A percentile compares a stretch with the other conserved stretches of the same genome.
phyloP scores from a whole-genome alignment of 2,113 vertebrate genomes.

The Caloenas nicobarica region DNA sequence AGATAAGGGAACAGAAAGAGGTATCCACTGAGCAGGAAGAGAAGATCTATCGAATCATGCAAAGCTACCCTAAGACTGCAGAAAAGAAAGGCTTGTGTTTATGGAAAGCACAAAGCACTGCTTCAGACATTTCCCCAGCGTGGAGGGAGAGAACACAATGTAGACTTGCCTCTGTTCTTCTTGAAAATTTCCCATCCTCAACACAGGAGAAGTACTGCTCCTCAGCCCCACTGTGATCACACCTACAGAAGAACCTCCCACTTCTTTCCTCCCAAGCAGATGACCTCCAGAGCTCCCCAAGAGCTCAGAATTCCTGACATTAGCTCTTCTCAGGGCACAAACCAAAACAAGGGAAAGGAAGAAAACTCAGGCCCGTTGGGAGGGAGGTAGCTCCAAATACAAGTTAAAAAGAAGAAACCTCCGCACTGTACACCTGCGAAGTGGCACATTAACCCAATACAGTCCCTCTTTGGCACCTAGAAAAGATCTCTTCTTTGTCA shows the following conservation, averaged over 20 bases:
- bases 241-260: not conserved
- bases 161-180: not conserved
- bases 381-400: not conserved
- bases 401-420: not conserved
- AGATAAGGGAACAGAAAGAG: not conserved
- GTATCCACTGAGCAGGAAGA: not conserved
- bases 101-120: not conserved
- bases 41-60: not conserved
- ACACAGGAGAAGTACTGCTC: not conserved
- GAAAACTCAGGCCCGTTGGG: rapidly evolving
- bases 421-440: not conserved
- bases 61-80: not conserved
- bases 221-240: not conserved
- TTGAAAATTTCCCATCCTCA: not conserved
- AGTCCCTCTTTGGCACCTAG: not conserved
- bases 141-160: not conserved
- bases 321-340: not conserved
- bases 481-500: not conserved
- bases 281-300: rapidly evolving
- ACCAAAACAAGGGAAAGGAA: not conserved
- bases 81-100: not conserved
- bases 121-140: not conserved
- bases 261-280: not conserved
- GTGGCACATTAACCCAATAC: not conserved
- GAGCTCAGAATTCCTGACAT: not conserved